These are phyloP conservation scores for Rattus rattus DNA, from an alignment of 2,113 vertebrate species.

Conservation along the genomic window DNA sequence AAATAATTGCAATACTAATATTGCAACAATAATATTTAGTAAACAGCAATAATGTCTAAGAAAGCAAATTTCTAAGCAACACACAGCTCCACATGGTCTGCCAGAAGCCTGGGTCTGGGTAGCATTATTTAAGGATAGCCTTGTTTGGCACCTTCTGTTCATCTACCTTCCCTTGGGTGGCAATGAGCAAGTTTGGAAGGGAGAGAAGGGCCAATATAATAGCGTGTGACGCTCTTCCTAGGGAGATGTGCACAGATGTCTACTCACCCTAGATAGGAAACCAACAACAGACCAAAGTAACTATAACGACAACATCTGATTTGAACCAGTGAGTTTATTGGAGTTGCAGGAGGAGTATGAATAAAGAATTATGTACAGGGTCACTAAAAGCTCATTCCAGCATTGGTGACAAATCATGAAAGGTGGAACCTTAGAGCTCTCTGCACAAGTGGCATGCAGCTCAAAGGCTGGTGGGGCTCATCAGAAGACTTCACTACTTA, in stretches of 20 bases:
- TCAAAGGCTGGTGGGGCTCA: background rate
- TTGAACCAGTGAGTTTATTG: background rate
- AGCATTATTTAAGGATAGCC: background rate
- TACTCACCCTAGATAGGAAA: background rate
- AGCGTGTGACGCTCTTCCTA: background rate
- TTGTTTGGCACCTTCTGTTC: background rate
- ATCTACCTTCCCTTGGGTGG: too few relatives aligned
- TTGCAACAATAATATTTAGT: background rate
- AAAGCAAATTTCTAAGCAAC: background rate
- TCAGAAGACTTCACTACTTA: background rate
- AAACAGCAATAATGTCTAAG: background rate
- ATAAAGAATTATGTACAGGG: background rate
- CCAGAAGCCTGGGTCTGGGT: background rate
- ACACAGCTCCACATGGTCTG: background rate
- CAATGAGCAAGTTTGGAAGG: background rate
- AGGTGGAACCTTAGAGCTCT: background rate
- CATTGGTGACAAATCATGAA: too few relatives aligned
- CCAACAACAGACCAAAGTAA: background rate
- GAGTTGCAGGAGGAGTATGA: background rate
- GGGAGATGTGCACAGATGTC: background rate
- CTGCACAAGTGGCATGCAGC: background rate
- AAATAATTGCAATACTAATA: background rate
- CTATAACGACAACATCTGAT: background rate
- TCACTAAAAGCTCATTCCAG: background rate
- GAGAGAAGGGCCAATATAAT: background rate